Evolutionary conservation across 30 jellyfish, hydroid and myxozoan species (phyloP), one percentile per base, ranked within the genome.

Genomic region (Aurelia aurita complex sp. Pacific): DNA sequence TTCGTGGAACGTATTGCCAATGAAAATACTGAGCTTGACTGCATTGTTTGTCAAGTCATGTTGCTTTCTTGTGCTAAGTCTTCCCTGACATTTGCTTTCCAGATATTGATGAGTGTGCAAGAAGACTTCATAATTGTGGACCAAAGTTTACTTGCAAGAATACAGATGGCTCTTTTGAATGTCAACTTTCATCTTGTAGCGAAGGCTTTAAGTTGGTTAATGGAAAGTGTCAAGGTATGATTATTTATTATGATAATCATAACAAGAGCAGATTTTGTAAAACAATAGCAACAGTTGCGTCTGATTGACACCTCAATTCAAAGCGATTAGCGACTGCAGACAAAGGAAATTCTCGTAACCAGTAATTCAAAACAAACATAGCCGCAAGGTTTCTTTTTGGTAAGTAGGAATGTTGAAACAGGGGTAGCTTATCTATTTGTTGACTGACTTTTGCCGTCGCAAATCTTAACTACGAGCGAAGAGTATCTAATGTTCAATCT

Each of bases 81-180:
- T 46, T 9, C 14, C 57, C 57, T 46, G 57, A 46, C 6, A 5
- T 46, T 46, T 9, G 14, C 6, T 46, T 63, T 32, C 36, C 52
- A 86, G 95, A 86, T 60, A 60, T 86, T 68, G 95, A 86, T 42
- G 95, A 86, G 35, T 86, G 95, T 43, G 67, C 81, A 69, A 10
- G n/a, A 10, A 89, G 95, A 62, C 15, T 29, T 17, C 87, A 76
- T 67, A 67, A 77, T n/a, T 86, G 95, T 33, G 76, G 79, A 12
- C 55, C 50, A 38, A 76, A 62, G 53, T 86, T 64, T 79, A 77
- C 73, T 7, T 86, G 95, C 77, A 55, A 63, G 40, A 86, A 86
- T 42, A 86, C 85, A 14, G 79, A 64, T 33, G 95, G 95, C 0
- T 61, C 11, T 57, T 86, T 32, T 64, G 35, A 68, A 23, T 86